A percentile compares a stretch with the other conserved stretches of the same genome.
Evolutionary conservation across 2,113 vertebrate genomes (phyloP).

Genomic region (Phalacrocorax aristotelis): DNA sequence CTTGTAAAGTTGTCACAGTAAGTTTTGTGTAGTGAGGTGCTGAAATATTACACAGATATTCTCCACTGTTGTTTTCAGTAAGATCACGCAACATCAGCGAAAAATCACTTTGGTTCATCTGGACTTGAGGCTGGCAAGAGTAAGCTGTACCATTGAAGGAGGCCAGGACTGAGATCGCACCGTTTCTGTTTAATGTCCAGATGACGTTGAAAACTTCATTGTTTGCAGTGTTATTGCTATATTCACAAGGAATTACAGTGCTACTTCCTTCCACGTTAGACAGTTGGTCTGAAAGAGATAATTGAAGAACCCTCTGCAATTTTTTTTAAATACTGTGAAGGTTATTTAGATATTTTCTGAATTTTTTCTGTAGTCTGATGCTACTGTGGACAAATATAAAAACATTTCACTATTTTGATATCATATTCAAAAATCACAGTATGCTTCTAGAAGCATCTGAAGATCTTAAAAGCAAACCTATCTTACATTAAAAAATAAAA

Average conservation of each 20-base stretch:
- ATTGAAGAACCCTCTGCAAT: not conserved
- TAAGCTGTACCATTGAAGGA: slow-evolving; percentile 13
- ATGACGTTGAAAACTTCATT: not conserved
- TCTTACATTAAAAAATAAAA: not conserved
- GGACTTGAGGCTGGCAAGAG: not conserved
- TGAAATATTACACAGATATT: slow-evolving; percentile 64
- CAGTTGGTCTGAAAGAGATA: slow-evolving; percentile 32
- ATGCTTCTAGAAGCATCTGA: not conserved
- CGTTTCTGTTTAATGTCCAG: slow-evolving; percentile 16
- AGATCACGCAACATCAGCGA: not conserved
- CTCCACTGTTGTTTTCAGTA: not conserved
- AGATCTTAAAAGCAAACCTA: not conserved
- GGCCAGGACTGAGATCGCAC: not conserved
- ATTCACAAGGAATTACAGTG: not conserved
- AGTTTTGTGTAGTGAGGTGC: slow-evolving; percentile 32
- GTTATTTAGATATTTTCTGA: not conserved
- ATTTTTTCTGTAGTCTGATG: not conserved
- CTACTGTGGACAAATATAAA: not conserved
- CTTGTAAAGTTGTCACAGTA: not conserved
- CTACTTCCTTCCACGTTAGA: not conserved
- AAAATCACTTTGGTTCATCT: not conserved
- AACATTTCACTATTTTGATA: not conserved
- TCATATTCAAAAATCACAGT: not conserved
- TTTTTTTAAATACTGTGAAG: not conserved
- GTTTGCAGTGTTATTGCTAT: not conserved